Evolutionary conservation across 1,140 invertebrate genomes (phyloP), one percentile per base, ranked within the genome.

Genomic region (Drosophila hydei): DNA sequence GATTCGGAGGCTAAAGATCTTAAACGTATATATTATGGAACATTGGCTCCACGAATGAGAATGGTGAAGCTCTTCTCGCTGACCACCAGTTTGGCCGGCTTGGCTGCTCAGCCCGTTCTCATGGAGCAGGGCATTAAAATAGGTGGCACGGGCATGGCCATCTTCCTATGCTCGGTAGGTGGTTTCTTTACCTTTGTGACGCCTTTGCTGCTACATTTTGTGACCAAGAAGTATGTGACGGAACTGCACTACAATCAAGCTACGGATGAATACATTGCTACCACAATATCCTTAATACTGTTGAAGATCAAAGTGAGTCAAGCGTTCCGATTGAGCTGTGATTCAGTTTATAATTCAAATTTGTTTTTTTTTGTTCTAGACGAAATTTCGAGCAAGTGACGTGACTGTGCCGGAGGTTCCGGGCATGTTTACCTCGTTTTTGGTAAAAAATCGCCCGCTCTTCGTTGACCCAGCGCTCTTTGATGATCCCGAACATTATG

Each of bases 161-260:
- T 95, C 56, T 94, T 93, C 4, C 60, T 95, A 4, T 95, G 94
- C 73, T 93, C 94, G 1, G 92, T 95, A 42, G 92, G 96, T 1
- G 95, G 95, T 19, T 94, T 97, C 74, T 96, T 97, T 85, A 95
- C 97, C 4, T 95, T 97, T 77, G 92, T 95, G 0, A 98, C 96
- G 4, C 97, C 98, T 1, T 43, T 97, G 16, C 84, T 98, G 21
- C 92, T 98, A 63, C 96, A 98, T 92, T 92, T 94, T 4, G 92
- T 98, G 12, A 95, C 96, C 3, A 97, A 95, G 80, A 96, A 96
- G 92, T 99, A 98, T 93, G 95, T 98, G 0, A 95, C 94, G 0
- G 92, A 94, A 65, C 92, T 98, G 2, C 92, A 95, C 63, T 97
- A 96, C 79, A 93, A 97, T 91, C 85, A 92, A 11, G 72, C 90